Conservation (phyloP, 1,140 invertebrate genomes). For the Hyles euphorbiae region DNA sequence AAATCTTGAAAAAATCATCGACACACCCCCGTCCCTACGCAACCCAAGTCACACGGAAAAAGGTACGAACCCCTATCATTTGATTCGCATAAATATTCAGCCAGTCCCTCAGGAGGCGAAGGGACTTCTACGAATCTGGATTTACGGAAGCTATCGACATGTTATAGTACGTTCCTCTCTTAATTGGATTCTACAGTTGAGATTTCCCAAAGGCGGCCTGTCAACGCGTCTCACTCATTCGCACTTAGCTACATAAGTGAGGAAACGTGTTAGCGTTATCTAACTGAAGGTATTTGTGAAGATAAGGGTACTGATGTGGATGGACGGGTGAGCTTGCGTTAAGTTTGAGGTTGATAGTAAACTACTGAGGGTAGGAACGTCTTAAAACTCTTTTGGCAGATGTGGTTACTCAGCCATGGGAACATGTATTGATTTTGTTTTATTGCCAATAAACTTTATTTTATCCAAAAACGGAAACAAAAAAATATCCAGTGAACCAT, state of each 20-base stretch:
- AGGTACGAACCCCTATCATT: constrained; percentile 16
- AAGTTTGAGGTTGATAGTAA: too few relatives aligned
- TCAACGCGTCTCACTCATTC: constrained; percentile 10
- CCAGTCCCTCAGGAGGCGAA: constrained; percentile 16
- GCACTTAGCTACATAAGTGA: constrained; percentile 9
- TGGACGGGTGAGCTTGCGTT: too few relatives aligned
- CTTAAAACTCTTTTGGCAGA: too few relatives aligned
- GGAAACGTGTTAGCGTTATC: neutral
- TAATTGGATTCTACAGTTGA: constrained; percentile 20
- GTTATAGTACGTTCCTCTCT: neutral
- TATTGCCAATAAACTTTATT: too few relatives aligned
- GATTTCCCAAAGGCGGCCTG: constrained; percentile 16
- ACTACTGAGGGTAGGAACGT: too few relatives aligned
- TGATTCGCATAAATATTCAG: constrained; percentile 24
- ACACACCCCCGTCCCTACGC: constrained; percentile 5
- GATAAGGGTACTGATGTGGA: too few relatives aligned
- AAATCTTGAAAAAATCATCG: neutral
- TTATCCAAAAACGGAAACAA: too few relatives aligned
- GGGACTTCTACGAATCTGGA: constrained; percentile 13
- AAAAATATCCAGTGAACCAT: too few relatives aligned
- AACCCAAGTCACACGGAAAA: constrained; percentile 12
- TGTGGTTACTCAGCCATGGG: too few relatives aligned
- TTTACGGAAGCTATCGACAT: constrained; percentile 6
- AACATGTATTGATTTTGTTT: too few relatives aligned
- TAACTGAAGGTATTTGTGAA: neutral